Evolutionary conservation across 2,888 invertebrate genomes (phyloP), one percentile per base, ranked within the genome.

Genomic region (Melanostoma scalare): DNA sequence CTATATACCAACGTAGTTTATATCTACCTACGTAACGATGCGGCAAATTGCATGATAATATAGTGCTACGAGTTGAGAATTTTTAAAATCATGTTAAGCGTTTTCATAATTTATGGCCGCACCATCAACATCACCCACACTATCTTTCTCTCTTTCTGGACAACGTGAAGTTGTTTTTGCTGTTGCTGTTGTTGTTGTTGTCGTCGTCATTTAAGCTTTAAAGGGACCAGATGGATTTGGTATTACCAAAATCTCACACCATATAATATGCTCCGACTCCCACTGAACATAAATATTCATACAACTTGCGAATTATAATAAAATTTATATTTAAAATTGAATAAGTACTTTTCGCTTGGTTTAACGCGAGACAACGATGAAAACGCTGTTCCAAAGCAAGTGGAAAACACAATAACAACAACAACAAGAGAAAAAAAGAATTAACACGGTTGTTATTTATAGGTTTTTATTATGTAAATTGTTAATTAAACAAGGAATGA

Each of bases 41-140:
- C 84, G 84, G 74, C 65, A 84, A 84, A 84, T 84, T 84, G 84
- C 84, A 84, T 84, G 84, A 84, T 84, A 84, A 84, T 84, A 79
- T 75, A 75, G 78, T 84, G 75, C 74, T 82, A 84, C 84, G 84
- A 84, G 84, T 79, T 71, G 71, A 79, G 84, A 84, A 84, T 84
- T 78, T 78, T 84, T 84, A 73, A 78, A 74, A 63, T 67, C 73
- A 73, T 60, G 75, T 67, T 81, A 67, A 84, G 74, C 77, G 73
- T 82, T 78, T 65, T 75, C 69, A 75, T 84, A 84, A 84, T 84
- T 84, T 75, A 84, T 84, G 63, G 61, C 63, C 52, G 50, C 50
- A 56, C 52, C 65, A 44, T n/a, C n/a, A 42, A 40, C 31, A 31
- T 42, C n/a, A 40, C 33, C 30, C 3, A 30, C 6, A 20, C 20